Evolutionary conservation across 2,888 invertebrate species (phyloP), one percentile per base, ranked within the genome.

Genomic region (Phortica magna): DNA sequence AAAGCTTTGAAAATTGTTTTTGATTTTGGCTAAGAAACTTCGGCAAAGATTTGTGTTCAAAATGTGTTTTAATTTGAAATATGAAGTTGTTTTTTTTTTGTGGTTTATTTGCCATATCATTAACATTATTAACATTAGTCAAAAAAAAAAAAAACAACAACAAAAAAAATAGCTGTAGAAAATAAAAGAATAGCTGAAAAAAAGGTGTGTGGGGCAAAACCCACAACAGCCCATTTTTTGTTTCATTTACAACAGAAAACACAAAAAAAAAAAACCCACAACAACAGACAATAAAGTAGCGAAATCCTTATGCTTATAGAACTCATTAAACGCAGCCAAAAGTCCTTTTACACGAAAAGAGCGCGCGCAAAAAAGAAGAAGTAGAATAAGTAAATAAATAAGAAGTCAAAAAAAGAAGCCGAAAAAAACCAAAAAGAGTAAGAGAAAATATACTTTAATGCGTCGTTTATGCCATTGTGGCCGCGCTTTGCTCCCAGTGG

Each of bases 291-390:
- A 31, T 64, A 64, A 64, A 31, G 64, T 31, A 64, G 64, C 31
- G 31, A 64, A 64, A 64, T 64, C 39, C 22, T 64, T 64, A 64
- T 64, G 64, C 39, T 64, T 64, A 31, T 22, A 64, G 22, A 14
- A 64, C 31, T 17, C 59, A 57, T 55, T 68, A 67, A 12, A 17
- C 48, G 75, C 75, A 73, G 53, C 65, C 39, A 1, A 64, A 55
- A 19, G 73, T 65, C 4, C 53, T 39, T 61, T 42, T 43, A 42
- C 68, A 22, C 22, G 61, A 12, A 67, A 53, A 42, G n/a, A n/a
- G n/a, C n/a, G n/a, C n/a, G 42, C 42, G 17, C 22, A 19, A 65
- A 71, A 17, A 19, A 22, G 75, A 81, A 77, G 77, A 73, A 53
- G 53, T 14, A 48, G 17, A 22, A 14, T 14, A 48, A 61, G 81